Percentiles rank a stretch among this genome's conserved stretches.
These are phyloP conservation scores for Caenorhabditis zanzibari DNA, from an alignment of 2,888 invertebrate species.

Conservation along the genomic window DNA sequence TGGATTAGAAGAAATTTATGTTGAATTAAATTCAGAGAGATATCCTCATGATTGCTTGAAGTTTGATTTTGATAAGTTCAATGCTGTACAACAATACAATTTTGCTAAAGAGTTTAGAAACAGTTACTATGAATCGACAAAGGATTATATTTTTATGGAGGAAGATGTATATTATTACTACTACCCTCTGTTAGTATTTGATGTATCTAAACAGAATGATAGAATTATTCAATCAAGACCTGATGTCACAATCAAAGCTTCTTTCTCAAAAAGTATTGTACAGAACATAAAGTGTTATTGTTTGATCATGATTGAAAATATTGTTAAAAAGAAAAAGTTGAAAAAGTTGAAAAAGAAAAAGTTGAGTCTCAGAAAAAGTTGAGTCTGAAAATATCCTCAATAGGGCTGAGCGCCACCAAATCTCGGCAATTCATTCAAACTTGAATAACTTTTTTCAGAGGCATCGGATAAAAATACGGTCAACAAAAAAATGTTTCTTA, in stretches of 20 bases:
- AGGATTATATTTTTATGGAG: constrained; percentile 74
- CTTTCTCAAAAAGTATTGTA: constrained; percentile 65
- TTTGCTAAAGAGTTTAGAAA: constrained; percentile 75
- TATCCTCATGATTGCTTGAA: constrained; percentile 76
- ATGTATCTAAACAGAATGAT: constrained; percentile 75
- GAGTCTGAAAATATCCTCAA: no score
- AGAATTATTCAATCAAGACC: constrained; percentile 73
- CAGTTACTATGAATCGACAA: constrained; percentile 70
- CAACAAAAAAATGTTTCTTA: no score
- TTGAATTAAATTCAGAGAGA: constrained; percentile 73
- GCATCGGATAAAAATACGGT: no score
- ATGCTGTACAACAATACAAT: constrained; percentile 75
- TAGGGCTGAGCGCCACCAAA: no score
- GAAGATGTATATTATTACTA: constrained; percentile 65
- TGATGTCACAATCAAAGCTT: constrained; percentile 73
- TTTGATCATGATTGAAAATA: constrained; percentile 64
- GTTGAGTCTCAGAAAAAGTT: no score
- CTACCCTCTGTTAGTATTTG: constrained; percentile 71
- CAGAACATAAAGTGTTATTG: constrained; percentile 72
- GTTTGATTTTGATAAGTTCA: constrained; percentile 74
- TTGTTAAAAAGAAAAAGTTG: no score
- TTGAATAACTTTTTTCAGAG: no score
- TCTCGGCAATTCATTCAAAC: no score
- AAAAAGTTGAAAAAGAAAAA: no score
- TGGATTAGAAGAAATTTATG: constrained; percentile 75